phyloP scores from a whole-genome alignment of 2,113 vertebrate species.

The Siniperca knerii region DNA sequence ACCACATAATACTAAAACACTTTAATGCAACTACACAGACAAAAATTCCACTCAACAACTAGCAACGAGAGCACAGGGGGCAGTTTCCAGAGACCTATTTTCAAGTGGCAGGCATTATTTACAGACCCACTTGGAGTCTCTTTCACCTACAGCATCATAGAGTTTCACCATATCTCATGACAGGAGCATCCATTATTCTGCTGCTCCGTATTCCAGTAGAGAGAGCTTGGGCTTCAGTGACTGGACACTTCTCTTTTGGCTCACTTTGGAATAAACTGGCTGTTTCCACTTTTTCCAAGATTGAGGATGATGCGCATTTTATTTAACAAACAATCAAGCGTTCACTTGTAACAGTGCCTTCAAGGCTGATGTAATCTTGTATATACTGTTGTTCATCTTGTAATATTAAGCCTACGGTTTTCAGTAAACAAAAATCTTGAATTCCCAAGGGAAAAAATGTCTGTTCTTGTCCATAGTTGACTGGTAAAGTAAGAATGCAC shows the following conservation, averaged over 20 bases:
- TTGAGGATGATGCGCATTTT: slow-evolving; percentile 45
- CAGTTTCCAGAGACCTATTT: slow-evolving; percentile 73
- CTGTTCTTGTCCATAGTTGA: slow-evolving; percentile 28
- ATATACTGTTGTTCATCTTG: slow-evolving; percentile 50
- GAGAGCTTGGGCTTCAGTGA: slow-evolving; percentile 56
- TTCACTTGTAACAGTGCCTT: slow-evolving; percentile 23
- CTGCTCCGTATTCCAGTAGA: slow-evolving; percentile 71
- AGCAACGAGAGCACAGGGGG: slow-evolving; percentile 54
- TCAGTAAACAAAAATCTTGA: slow-evolving; percentile 52
- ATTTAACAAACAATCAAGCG: slow-evolving; percentile 48
- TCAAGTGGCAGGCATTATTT: slow-evolving; percentile 79
- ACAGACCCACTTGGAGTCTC: slow-evolving; percentile 73
- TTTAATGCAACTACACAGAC: slow-evolving; percentile 15
- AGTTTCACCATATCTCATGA: slow-evolving; percentile 78
- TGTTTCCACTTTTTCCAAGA: slow-evolving; percentile 36
- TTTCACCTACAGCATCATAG: slow-evolving; percentile 79
- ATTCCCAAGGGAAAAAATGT: slow-evolving; percentile 16
- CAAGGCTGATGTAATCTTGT: slow-evolving; percentile 34
- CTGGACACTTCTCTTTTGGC: slow-evolving; percentile 58
- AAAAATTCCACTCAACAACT: slow-evolving; percentile 36
- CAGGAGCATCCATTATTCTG: slow-evolving; percentile 76
- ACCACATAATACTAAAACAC: slow-evolving; percentile 21
- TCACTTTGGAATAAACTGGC: slow-evolving; percentile 37
- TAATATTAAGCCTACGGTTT: slow-evolving; percentile 54
- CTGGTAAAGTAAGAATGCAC: slow-evolving; percentile 38